Percentiles rank a stretch among this genome's conserved stretches.
Conservation (phyloP, 2,888 invertebrate genomes). For the Chrysina gloriosa region DNA sequence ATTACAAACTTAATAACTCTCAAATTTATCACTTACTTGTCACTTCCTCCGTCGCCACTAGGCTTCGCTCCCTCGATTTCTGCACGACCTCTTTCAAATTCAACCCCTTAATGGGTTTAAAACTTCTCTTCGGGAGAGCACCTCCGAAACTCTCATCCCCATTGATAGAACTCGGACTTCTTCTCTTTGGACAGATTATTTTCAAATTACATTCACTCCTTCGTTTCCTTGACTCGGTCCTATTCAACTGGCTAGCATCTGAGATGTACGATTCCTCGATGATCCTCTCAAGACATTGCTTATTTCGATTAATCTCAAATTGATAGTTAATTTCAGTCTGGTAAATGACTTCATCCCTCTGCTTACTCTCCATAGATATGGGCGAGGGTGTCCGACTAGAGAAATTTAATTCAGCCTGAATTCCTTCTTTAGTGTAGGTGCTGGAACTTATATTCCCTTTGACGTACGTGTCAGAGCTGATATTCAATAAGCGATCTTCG, state of each 20-base stretch:
- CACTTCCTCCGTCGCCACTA: not conserved
- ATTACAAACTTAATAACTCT: too few relatives aligned
- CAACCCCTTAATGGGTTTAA: constrained; percentile 50
- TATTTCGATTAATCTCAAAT: not conserved
- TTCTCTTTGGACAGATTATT: constrained; percentile 1
- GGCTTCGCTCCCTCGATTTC: constrained; percentile 20
- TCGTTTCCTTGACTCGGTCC: constrained; percentile 12
- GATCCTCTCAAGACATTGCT: constrained; percentile 8
- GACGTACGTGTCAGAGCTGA: constrained; percentile 65
- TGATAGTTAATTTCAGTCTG: not conserved
- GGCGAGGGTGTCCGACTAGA: not conserved
- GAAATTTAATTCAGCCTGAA: constrained; percentile 4
- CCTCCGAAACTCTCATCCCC: not conserved
- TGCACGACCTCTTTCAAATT: constrained; percentile 46
- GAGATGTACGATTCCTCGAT: constrained; percentile 36
- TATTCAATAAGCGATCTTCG: constrained; percentile 3
- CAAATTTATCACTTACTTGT: too few relatives aligned
- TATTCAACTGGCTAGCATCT: constrained; percentile 6
- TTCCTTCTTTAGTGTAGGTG: constrained; percentile 54
- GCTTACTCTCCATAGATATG: not conserved
- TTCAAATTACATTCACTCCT: not conserved
- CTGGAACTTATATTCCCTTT: constrained; percentile 62
- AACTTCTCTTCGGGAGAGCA: constrained; percentile 39
- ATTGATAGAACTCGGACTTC: not conserved
- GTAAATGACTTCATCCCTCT: not conserved